Evolutionary conservation across 1,140 invertebrate species (phyloP).

Genomic region (Drosophila bocqueti): DNA sequence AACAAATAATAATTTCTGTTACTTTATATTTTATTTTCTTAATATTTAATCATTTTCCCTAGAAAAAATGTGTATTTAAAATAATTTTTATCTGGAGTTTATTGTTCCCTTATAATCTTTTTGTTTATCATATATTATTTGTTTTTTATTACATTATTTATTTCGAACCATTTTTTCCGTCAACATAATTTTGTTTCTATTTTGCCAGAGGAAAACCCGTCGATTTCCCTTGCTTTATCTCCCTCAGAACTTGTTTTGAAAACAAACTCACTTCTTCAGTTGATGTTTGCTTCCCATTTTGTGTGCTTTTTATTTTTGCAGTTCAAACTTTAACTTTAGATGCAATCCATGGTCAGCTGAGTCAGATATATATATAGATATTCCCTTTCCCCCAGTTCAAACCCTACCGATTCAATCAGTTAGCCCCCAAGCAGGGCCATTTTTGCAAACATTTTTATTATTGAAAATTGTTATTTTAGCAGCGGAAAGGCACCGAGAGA

Average conservation of each 20-base stretch:
- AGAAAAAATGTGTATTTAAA: no score
- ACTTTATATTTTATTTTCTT: no score
- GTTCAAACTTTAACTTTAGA: conserved; percentile 17
- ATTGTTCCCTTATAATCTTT: background rate
- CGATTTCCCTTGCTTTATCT: background rate
- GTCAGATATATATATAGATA: background rate
- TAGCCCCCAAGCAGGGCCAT: conserved; percentile 1
- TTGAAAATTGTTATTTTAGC: conserved; percentile 55
- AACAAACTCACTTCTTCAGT: conserved; percentile 11
- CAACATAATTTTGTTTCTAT: background rate
- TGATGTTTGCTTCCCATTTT: conserved; percentile 4
- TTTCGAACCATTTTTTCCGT: no score
- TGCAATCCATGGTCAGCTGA: conserved; percentile 37
- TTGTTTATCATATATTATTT: background rate
- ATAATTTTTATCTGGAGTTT: background rate
- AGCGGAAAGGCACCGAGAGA: conserved; percentile 3
- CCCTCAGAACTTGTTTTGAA: background rate
- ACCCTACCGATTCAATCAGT: conserved; percentile 23
- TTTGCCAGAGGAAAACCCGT: background rate
- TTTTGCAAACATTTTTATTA: conserved; percentile 55
- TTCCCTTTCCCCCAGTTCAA: background rate
- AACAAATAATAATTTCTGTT: background rate
- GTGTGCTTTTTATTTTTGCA: background rate
- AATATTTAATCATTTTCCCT: no score
- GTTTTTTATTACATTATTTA: background rate